Conservation (phyloP, 1,140 invertebrate species). For the Phenacoccus solenopsis region DNA sequence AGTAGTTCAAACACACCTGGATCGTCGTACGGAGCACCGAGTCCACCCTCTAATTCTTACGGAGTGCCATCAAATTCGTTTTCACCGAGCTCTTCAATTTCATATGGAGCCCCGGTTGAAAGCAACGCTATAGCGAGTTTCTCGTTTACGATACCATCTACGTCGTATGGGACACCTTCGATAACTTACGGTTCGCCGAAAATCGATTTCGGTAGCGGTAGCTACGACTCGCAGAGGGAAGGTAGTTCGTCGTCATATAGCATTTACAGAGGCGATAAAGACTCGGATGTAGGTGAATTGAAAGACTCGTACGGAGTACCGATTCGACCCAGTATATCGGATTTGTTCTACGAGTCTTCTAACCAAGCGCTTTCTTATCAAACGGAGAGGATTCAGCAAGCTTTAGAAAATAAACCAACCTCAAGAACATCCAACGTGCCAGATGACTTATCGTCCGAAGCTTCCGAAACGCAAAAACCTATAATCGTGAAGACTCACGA, state of each 20-base stretch:
- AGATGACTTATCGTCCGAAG: not conserved
- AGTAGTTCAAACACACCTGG: slow-evolving; percentile 25
- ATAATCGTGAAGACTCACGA: not conserved
- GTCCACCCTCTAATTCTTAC: slow-evolving; percentile 38
- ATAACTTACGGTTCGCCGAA: slow-evolving; percentile 22
- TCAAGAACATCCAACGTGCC: not conserved
- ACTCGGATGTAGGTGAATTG: not conserved
- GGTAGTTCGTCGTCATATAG: slow-evolving; percentile 18
- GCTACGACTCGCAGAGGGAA: slow-evolving; percentile 8
- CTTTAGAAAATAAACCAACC: not conserved
- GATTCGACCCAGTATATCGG: not conserved
- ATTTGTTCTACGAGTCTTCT: not conserved
- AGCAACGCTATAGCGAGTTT: slow-evolving; percentile 9
- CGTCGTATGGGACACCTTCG: slow-evolving; percentile 21
- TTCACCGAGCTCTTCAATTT: slow-evolving; percentile 20
- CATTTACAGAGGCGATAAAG: slow-evolving; percentile 18
- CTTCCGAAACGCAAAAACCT: not conserved
- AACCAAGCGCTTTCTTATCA: not conserved
- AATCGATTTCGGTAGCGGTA: not conserved
- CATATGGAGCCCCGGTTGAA: slow-evolving; percentile 15
- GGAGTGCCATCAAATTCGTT: slow-evolving; percentile 20
- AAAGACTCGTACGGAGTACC: slow-evolving; percentile 15
- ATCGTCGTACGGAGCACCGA: slow-evolving; percentile 34
- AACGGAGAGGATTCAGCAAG: not conserved
- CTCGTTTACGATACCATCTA: slow-evolving; percentile 20